phyloP scores from a whole-genome alignment of 2,113 vertebrate species.

The Cinclus cinclus region DNA sequence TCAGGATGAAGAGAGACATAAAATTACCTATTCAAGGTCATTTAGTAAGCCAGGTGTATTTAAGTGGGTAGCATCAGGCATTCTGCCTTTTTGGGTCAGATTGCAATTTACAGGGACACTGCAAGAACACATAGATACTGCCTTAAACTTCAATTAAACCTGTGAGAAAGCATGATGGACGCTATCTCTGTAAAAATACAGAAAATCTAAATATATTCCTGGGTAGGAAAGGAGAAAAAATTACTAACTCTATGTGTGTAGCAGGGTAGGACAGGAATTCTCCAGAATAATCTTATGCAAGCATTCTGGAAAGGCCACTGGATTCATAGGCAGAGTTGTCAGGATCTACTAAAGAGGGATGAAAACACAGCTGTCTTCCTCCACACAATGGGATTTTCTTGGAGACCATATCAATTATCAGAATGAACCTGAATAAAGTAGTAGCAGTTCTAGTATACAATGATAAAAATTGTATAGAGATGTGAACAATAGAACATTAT shows the following conservation, averaged over 20 bases:
- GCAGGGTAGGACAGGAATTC: not conserved
- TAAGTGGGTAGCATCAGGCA: not conserved
- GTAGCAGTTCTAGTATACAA: not conserved
- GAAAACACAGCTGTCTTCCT: not conserved
- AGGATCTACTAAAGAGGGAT: not conserved
- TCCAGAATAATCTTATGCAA: not conserved
- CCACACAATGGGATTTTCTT: not conserved
- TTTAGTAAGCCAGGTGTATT: not conserved
- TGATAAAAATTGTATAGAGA: not conserved
- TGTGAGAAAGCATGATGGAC: not conserved
- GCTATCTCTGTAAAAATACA: not conserved
- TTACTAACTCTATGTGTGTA: not conserved
- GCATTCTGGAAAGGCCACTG: not conserved
- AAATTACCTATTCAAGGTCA: constrained; percentile 14
- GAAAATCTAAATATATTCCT: not conserved
- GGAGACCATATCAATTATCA: not conserved
- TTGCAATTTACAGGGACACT: not conserved
- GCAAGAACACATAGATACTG: not conserved
- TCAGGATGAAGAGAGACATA: not conserved
- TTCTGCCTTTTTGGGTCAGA: not conserved
- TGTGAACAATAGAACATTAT: not conserved
- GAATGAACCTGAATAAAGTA: not conserved
- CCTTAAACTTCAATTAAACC: not conserved
- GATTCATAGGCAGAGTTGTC: not conserved
- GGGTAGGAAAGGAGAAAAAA: not conserved